phyloP scores from a whole-genome alignment of 2,888 invertebrate genomes.

The Erebia ligea region DNA sequence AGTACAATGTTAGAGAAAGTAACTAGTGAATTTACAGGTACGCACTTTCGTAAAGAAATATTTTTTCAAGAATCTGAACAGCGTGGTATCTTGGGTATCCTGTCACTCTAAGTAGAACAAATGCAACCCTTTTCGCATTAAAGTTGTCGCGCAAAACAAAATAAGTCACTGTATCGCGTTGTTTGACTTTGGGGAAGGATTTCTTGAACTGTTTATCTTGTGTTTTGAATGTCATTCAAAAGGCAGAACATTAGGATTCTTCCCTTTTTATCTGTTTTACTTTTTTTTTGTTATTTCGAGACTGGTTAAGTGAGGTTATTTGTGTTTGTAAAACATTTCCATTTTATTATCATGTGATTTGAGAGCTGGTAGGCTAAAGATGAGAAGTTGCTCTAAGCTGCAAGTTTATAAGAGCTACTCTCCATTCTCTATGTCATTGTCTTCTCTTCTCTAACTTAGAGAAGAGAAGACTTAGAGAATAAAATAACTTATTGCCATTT shows the following conservation, averaged over 20 bases:
- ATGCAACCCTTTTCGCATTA: conserved; percentile 53
- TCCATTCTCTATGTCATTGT: too few relatives aligned
- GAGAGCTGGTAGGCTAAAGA: too few relatives aligned
- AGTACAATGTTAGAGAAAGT: too few relatives aligned
- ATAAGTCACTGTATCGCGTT: conserved; percentile 56
- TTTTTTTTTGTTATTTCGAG: background rate
- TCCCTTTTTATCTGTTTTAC: background rate
- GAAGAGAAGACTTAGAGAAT: too few relatives aligned
- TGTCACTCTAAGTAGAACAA: conserved; percentile 49
- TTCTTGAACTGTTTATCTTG: conserved; percentile 58
- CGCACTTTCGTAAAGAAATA: conserved; percentile 3
- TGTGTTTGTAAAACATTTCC: too few relatives aligned
- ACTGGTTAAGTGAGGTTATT: too few relatives aligned
- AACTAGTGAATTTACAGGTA: conserved; percentile 29
- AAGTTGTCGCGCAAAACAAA: conserved; percentile 51
- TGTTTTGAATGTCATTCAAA: conserved; percentile 21
- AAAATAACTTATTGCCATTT: too few relatives aligned
- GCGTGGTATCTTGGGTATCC: conserved; percentile 29
- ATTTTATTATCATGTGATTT: too few relatives aligned
- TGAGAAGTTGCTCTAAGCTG: too few relatives aligned
- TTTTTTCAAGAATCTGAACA: conserved; percentile 15
- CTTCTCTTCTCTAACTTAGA: too few relatives aligned
- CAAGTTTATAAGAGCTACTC: too few relatives aligned
- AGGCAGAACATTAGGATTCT: conserved; percentile 13
- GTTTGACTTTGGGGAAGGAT: conserved; percentile 36